A percentile compares a stretch with the other conserved stretches of the same genome.
phyloP scores from a whole-genome alignment of 2,888 invertebrate genomes.

The Colletes collaris region DNA sequence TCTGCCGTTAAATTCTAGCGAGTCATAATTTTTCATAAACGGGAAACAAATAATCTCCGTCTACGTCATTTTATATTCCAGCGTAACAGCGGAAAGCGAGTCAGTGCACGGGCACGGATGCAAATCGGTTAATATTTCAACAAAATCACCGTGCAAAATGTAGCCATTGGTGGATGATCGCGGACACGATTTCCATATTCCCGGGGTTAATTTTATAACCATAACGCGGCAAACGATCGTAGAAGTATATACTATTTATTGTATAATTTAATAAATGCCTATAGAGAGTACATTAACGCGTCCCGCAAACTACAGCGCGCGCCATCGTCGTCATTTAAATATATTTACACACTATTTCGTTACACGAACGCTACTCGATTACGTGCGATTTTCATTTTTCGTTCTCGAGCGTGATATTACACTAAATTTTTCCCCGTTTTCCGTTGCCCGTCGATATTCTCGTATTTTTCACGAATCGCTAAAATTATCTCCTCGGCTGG shows the following conservation, averaged over 20 bases:
- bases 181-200: slow-evolving; percentile 46
- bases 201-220: slow-evolving; percentile 47
- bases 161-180: slow-evolving; percentile 32
- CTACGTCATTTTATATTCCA: slow-evolving; percentile 26
- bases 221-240: slow-evolving; percentile 36
- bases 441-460: background rate
- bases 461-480: background rate
- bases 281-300: slow-evolving; percentile 24
- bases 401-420: slow-evolving; percentile 26
- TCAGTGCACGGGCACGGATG: slow-evolving; percentile 18
- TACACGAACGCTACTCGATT: slow-evolving; percentile 11
- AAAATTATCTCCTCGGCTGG: slow-evolving; percentile 30
- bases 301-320: background rate
- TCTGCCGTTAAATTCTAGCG: background rate
- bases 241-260: slow-evolving; percentile 46
- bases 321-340: slow-evolving; percentile 14
- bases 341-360: slow-evolving; percentile 2
- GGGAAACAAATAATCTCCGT: slow-evolving; percentile 32
- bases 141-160: slow-evolving; percentile 38
- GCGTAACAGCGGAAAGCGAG: slow-evolving; percentile 1
- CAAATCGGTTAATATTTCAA: slow-evolving; percentile 56
- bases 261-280: slow-evolving; percentile 28
- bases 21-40: slow-evolving; percentile 42
- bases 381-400: slow-evolving; percentile 6
- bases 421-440: slow-evolving; percentile 1